phyloP scores from a whole-genome alignment of 2,888 invertebrate species.

The Tinea pellionella region DNA sequence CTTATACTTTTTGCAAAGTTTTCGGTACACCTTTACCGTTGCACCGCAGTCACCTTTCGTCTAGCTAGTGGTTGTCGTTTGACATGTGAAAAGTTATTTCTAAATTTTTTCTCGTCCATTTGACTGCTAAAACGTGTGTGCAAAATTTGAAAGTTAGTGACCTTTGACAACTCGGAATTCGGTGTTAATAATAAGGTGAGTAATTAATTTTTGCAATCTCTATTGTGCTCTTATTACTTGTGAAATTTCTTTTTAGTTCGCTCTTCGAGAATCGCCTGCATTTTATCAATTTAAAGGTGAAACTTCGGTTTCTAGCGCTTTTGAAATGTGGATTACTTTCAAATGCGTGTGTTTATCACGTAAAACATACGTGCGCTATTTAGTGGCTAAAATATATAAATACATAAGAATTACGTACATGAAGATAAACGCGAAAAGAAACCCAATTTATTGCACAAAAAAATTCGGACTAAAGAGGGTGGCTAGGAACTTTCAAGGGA shows the following conservation, averaged over 20 bases:
- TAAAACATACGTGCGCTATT: no score
- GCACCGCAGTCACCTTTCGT: neutral
- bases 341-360: no score
- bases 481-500: no score
- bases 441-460: no score
- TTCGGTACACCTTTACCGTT: neutral
- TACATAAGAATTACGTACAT: no score
- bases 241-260: neutral
- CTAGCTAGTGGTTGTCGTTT: neutral
- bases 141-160: constrained; percentile 2
- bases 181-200: neutral
- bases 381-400: no score
- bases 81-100: constrained; percentile 8
- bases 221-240: neutral
- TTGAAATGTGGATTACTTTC: no score
- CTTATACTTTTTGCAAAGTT: neutral
- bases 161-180: neutral
- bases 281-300: no score
- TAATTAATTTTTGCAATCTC: neutral
- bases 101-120: neutral
- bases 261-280: no score
- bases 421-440: no score
- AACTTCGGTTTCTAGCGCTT: no score
- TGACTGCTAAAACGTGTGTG: neutral
- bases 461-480: no score